Conservation (phyloP, 2,888 invertebrate genomes). For the Mythimna lalbum region DNA sequence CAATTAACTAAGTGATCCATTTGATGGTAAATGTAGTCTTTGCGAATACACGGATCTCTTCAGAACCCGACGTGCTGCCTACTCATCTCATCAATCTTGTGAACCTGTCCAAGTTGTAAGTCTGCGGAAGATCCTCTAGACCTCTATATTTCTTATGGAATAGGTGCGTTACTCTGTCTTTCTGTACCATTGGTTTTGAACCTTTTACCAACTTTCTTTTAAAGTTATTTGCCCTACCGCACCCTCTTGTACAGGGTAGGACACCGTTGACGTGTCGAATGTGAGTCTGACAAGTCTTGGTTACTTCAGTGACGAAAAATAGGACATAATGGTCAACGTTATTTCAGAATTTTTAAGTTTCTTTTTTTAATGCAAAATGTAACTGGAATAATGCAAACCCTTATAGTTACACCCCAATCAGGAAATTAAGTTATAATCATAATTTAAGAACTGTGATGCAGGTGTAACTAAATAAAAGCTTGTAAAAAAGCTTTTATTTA, state of each 20-base stretch:
- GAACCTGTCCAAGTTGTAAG: conserved; percentile 42
- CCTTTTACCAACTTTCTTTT: conserved; percentile 2
- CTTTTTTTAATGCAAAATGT: too few relatives aligned
- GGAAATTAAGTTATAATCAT: too few relatives aligned
- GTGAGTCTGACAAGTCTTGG: neutral
- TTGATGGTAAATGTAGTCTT: conserved; percentile 7
- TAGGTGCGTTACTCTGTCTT: conserved; percentile 30
- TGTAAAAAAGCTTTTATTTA: too few relatives aligned
- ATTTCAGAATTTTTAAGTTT: too few relatives aligned
- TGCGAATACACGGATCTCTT: neutral
- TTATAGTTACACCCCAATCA: too few relatives aligned
- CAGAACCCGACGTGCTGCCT: neutral
- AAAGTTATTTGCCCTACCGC: neutral
- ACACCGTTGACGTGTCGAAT: neutral
- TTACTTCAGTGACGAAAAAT: neutral
- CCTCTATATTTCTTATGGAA: conserved; percentile 39
- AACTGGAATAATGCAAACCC: too few relatives aligned
- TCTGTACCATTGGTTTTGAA: neutral
- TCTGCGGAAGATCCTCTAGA: conserved; percentile 27
- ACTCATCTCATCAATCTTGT: conserved; percentile 47
- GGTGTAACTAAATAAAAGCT: too few relatives aligned
- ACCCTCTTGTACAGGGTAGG: too few relatives aligned
- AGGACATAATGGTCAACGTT: too few relatives aligned
- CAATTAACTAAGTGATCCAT: neutral
- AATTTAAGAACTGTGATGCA: too few relatives aligned